Conservation (phyloP, 1,140 invertebrate species). For the Calephelis virginiensis region DNA sequence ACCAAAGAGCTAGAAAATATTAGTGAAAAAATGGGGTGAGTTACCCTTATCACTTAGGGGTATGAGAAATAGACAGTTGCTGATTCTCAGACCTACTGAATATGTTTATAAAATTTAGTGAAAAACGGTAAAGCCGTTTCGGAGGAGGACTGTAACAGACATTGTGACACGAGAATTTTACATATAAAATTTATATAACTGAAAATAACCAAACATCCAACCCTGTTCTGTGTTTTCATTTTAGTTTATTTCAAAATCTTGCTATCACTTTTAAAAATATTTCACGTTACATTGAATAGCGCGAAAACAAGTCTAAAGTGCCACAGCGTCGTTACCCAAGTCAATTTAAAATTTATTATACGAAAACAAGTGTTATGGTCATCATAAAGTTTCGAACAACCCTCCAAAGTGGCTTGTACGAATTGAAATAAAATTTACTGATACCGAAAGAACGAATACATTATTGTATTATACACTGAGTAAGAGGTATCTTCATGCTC, state of each 20-base stretch:
- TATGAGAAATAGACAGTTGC: no score
- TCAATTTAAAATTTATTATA: conserved; percentile 46
- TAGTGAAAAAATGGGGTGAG: no score
- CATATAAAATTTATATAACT: no score
- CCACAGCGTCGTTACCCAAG: conserved; percentile 36
- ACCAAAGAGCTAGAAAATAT: no score
- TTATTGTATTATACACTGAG: conserved; percentile 25
- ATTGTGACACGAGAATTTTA: no score
- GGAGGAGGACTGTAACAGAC: no score
- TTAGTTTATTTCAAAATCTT: background rate
- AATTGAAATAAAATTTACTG: conserved; percentile 58
- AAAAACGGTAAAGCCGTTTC: no score
- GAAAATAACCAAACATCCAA: no score
- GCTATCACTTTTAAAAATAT: background rate
- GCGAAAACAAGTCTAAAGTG: conserved; percentile 26
- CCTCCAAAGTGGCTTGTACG: conserved; percentile 39
- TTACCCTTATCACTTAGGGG: no score
- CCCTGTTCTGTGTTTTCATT: background rate
- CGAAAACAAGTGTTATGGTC: conserved; percentile 45
- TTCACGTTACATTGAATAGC: background rate
- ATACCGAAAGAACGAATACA: conserved; percentile 40
- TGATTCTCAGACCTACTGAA: no score
- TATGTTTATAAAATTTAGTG: no score
- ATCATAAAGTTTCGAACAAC: conserved; percentile 40
- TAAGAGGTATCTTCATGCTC: no score